These are phyloP conservation scores for Watersipora subatra DNA, from an alignment of 1,140 invertebrate species.

Conservation along the genomic window DNA sequence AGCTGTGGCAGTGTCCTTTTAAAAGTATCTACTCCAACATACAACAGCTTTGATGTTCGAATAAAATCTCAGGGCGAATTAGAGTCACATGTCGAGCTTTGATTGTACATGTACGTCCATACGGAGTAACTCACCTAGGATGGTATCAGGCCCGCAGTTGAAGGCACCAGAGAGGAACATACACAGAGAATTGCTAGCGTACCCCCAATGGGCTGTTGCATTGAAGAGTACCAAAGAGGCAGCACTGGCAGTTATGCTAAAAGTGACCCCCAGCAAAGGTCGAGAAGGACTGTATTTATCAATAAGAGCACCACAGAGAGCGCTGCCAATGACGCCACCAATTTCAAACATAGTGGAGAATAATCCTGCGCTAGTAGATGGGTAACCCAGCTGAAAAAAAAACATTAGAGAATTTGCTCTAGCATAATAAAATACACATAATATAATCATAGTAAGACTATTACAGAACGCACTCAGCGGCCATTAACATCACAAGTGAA, in stretches of 20 bases:
- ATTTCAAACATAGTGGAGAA: conserved; percentile 46
- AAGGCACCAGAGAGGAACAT: conserved; percentile 43
- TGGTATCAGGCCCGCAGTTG: conserved; percentile 45
- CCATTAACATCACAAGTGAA: too few species aligned
- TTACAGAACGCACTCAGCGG: too few species aligned
- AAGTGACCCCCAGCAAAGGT: conserved; percentile 36
- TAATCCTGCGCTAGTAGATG: conserved; percentile 38
- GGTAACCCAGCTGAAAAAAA: conserved; percentile 37
- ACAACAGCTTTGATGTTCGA: too few species aligned
- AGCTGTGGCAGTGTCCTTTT: too few species aligned
- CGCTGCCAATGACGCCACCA: conserved; percentile 43
- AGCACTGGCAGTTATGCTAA: conserved; percentile 36
- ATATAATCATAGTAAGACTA: too few species aligned
- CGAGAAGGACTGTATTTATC: conserved; percentile 34
- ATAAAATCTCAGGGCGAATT: too few species aligned
- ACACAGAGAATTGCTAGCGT: conserved; percentile 37
- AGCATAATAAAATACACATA: too few species aligned
- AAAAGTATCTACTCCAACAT: too few species aligned
- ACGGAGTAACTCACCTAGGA: conserved; percentile 40
- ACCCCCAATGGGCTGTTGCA: conserved; percentile 39
- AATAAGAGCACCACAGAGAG: conserved; percentile 37
- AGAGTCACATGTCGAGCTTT: too few species aligned
- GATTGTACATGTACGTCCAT: too few species aligned
- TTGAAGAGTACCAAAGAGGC: conserved; percentile 38
- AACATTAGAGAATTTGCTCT: too few species aligned